A percentile compares a stretch with the other conserved stretches of the same genome.
Conservation (phyloP, 2,797 vertebrate species). For the Mallotus villosus region DNA sequence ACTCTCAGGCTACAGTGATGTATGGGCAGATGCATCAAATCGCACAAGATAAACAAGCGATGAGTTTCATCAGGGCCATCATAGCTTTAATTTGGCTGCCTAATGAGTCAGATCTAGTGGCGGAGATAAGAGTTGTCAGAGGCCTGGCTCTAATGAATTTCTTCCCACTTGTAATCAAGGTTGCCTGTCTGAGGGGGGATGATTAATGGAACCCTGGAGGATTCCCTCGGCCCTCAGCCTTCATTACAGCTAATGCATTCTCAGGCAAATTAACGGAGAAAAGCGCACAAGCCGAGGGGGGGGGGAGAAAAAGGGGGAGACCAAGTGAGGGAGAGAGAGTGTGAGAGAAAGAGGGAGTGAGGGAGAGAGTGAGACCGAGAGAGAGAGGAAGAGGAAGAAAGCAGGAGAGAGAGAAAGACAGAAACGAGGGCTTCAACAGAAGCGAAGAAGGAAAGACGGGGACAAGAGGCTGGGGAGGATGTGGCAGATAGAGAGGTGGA, state of each 20-base stretch:
- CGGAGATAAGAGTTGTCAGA: slow-evolving; percentile 97
- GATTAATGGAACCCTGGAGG: slow-evolving; percentile 96
- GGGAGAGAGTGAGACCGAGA: slow-evolving; percentile 27
- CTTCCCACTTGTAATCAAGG: slow-evolving; percentile 99
- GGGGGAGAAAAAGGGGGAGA: slow-evolving; percentile 37
- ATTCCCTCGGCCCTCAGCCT: slow-evolving; percentile 93
- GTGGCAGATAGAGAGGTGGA: slow-evolving; percentile 27
- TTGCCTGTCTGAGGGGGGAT: slow-evolving; percentile 93
- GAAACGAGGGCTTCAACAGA: slow-evolving; percentile 25
- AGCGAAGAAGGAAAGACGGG: neutral
- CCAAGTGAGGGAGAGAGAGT: slow-evolving; percentile 22
- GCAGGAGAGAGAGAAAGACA: slow-evolving; percentile 40
- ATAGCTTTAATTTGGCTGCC: slow-evolving; percentile 95
- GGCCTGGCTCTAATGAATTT: slow-evolving; percentile 96
- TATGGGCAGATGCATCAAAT: slow-evolving; percentile 94
- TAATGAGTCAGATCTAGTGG: slow-evolving; percentile 96
- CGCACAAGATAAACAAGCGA: slow-evolving; percentile 97
- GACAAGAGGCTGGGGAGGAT: slow-evolving; percentile 21
- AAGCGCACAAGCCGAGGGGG: slow-evolving; percentile 67
- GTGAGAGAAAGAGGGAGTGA: slow-evolving; percentile 22
- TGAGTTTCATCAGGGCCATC: slow-evolving; percentile 97
- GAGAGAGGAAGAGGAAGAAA: slow-evolving; percentile 47
- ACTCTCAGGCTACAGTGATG: slow-evolving; percentile 73
- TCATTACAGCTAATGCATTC: slow-evolving; percentile 90
- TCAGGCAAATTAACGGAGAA: slow-evolving; percentile 87